A percentile compares a stretch with the other conserved stretches of the same genome.
Evolutionary conservation across 35 echinoderm and acorn worm species (phyloP).

Genomic region (Antedon bifida): DNA sequence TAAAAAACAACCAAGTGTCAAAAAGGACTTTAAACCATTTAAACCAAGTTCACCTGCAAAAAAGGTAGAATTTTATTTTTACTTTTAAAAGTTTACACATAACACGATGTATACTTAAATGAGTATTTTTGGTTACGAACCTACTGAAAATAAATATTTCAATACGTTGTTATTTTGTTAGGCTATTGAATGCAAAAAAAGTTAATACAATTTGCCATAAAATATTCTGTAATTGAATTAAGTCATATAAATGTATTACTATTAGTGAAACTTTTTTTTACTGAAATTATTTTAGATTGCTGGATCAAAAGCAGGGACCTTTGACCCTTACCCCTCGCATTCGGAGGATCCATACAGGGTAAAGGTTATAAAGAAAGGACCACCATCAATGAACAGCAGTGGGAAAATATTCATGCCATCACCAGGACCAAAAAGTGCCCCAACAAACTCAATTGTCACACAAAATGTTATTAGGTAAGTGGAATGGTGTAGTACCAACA

Average conservation of each 20-base stretch:
- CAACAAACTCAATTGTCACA: constrained; percentile 62
- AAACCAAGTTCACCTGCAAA: constrained; percentile 89
- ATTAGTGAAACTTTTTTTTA: too few species aligned
- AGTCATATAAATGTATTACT: too few species aligned
- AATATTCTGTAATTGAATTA: too few species aligned
- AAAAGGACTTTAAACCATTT: constrained; percentile 77
- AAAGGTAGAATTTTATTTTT: constrained; percentile 21
- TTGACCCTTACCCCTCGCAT: constrained; percentile 95
- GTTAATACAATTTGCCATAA: too few species aligned
- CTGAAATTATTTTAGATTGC: constrained; percentile 52
- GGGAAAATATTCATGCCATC: constrained; percentile 94
- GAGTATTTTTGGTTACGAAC: too few species aligned
- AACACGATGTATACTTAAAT: too few species aligned
- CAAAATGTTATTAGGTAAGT: constrained; percentile 85
- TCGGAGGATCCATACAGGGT: constrained; percentile 85
- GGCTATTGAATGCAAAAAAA: too few species aligned
- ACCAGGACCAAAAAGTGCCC: constrained; percentile 77
- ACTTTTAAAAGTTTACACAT: too few species aligned
- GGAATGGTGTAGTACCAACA: not conserved
- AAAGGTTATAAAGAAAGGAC: constrained; percentile 63
- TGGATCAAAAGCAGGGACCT: constrained; percentile 82
- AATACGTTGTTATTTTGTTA: too few species aligned
- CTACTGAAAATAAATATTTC: too few species aligned
- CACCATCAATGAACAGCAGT: constrained; percentile 67
- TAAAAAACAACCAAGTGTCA: constrained; percentile 26